Conservation (phyloP, 2,113 vertebrate species). For the Hippocampus mohnikei region DNA sequence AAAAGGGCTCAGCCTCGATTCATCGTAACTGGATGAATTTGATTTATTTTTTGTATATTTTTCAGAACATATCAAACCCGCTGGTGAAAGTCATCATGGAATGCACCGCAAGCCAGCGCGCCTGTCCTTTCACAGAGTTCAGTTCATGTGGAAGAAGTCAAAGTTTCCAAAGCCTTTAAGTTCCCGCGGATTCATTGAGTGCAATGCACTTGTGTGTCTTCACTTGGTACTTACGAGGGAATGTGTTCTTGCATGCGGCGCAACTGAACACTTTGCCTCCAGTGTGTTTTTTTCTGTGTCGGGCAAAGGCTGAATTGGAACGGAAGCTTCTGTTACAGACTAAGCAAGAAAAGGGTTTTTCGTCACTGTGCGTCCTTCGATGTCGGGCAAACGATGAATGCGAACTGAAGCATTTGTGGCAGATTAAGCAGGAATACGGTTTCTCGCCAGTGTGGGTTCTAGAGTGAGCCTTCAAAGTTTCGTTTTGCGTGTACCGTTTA, state of each 20-base stretch:
- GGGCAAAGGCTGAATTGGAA: background rate
- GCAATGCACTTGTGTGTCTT: background rate
- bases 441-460: background rate
- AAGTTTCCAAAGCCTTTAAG: background rate
- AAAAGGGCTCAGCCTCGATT: no score
- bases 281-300: background rate
- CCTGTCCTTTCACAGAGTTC: no score
- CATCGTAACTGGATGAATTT: no score
- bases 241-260: background rate
- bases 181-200: background rate
- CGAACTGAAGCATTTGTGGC: background rate
- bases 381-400: background rate
- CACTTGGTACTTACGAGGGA: background rate
- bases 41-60: no score
- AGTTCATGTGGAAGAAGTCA: background rate
- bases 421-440: background rate
- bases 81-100: no score
- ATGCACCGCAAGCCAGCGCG: no score
- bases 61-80: no score
- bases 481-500: background rate
- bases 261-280: background rate
- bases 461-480: background rate
- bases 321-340: background rate
- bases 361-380: background rate
- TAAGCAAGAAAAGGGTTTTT: background rate